phyloP scores from a whole-genome alignment of 37 sponge, comb jelly and placozoan species.

The Theonella swinhoei region DNA sequence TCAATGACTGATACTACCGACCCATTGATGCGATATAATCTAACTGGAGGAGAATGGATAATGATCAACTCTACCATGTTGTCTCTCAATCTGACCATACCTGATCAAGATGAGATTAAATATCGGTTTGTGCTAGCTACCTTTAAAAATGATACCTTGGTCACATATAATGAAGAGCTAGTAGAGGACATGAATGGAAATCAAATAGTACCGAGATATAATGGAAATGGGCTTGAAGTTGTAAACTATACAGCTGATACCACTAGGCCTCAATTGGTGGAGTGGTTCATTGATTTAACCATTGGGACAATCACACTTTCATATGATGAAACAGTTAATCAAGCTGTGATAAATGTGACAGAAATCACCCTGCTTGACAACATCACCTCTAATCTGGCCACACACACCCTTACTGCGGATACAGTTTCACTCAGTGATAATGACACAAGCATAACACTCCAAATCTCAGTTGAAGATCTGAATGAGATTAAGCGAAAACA shows the following conservation, averaged over 20 bases:
- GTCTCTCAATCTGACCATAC: constrained; percentile 42
- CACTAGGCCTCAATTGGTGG: constrained; percentile 63
- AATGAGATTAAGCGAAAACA: constrained; percentile 80
- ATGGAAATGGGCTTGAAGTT: constrained; percentile 57
- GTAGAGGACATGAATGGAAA: constrained; percentile 79
- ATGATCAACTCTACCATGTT: constrained; percentile 61
- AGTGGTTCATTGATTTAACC: constrained; percentile 85
- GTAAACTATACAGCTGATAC: constrained; percentile 75
- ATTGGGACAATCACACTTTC: constrained; percentile 57
- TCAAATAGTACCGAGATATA: constrained; percentile 35
- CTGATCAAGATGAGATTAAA: constrained; percentile 80
- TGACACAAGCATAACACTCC: constrained; percentile 44
- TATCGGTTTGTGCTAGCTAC: constrained; percentile 65
- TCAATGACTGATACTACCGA: constrained; percentile 19
- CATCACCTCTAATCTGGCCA: constrained; percentile 17
- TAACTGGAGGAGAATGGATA: constrained; percentile 62
- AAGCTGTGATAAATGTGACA: constrained; percentile 45
- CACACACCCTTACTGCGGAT: constrained; percentile 46
- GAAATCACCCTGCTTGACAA: constrained; percentile 68
- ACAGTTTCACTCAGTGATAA: constrained; percentile 12
- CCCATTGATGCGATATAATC: constrained; percentile 14
- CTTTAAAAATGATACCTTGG: constrained; percentile 57
- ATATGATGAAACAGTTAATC: constrained; percentile 84
- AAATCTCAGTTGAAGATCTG: constrained; percentile 73
- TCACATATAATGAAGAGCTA: constrained; percentile 46